Evolutionary conservation across 2,888 invertebrate species (phyloP).

Genomic region (Caenorhabditis zanzibari): DNA sequence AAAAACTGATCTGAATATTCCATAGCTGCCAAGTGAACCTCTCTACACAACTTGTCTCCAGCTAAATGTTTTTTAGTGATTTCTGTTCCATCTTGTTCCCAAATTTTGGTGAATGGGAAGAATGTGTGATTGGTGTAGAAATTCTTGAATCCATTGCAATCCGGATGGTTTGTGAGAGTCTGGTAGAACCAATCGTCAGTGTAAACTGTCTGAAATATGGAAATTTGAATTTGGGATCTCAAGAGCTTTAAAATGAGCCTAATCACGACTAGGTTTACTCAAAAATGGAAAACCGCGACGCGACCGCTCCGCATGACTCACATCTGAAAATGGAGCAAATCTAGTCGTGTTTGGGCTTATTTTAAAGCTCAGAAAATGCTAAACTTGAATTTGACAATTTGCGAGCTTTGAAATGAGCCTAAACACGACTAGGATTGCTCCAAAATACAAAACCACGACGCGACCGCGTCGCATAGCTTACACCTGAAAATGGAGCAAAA

Average conservation of each 20-base stretch:
- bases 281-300: not conserved
- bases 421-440: not conserved
- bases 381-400: not conserved
- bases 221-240: not conserved
- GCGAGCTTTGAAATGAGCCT: not conserved
- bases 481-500: not conserved
- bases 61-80: constrained; percentile 7
- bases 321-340: not conserved
- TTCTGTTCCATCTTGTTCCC: not conserved
- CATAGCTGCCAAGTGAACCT: constrained; percentile 52
- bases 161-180: constrained; percentile 65
- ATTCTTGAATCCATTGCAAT: constrained; percentile 70
- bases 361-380: not conserved
- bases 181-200: constrained; percentile 70
- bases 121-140: constrained; percentile 50
- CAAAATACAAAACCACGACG: too few relatives aligned
- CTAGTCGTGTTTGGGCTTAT: not conserved
- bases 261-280: not conserved
- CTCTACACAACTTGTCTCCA: constrained; percentile 16
- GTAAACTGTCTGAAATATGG: constrained; percentile 38
- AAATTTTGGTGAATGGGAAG: not conserved
- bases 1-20: constrained; percentile 67
- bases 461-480: not conserved
- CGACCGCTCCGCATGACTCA: not conserved
- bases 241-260: not conserved